Evolutionary conservation across 2,797 vertebrate species (phyloP), one percentile per base, ranked within the genome.

Genomic region (Liasis olivaceus): DNA sequence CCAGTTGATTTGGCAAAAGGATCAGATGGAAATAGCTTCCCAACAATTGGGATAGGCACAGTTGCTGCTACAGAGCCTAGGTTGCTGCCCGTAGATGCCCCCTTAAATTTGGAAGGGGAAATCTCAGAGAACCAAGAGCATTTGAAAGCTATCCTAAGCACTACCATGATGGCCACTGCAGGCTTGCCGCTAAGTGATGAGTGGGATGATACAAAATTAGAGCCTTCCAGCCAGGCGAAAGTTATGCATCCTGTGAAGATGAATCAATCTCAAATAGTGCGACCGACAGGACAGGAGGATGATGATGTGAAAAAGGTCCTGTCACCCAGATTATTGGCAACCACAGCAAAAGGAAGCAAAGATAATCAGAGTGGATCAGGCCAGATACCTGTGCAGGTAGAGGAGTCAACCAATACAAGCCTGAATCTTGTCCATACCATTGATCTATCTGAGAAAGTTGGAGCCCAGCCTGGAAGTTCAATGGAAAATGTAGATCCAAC

Each of bases 171-270:
- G 22, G 92, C 12, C 24, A 7, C 88, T 5, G 0, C 2, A 3
- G 72, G 93, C 20, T 90, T 95, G 5, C 58, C 93, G 2, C 7
- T 64, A 0, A 95, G 92, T 1, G 97, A 96, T 28, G 96, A 98
- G 36, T 98, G 98, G 98, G 98, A 98, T 94, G 98, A 98, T 94
- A 98, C 98, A 56, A 98, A 98, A 89, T 56, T 94, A 13, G 94
- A 94, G 20, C 91, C 42, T 0, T 0, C 90, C 72, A 95, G 62
- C 87, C 96, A 51, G 66, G 90, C 81, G 9, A 91, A 51, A 51
- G 91, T 88, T 1, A 0, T 1, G 0, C 4, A 92, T 26, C 89
- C 0, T 28, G 72, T 95, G 93, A 94, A 31, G 90, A 47, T 59
- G 51, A 88, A 58, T 56, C 81, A 94, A 90, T 51, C 89, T 22